A percentile compares a stretch with the other conserved stretches of the same genome.
phyloP scores from a whole-genome alignment of 2,888 invertebrate species.

The Xanthostigma xanthostigma region DNA sequence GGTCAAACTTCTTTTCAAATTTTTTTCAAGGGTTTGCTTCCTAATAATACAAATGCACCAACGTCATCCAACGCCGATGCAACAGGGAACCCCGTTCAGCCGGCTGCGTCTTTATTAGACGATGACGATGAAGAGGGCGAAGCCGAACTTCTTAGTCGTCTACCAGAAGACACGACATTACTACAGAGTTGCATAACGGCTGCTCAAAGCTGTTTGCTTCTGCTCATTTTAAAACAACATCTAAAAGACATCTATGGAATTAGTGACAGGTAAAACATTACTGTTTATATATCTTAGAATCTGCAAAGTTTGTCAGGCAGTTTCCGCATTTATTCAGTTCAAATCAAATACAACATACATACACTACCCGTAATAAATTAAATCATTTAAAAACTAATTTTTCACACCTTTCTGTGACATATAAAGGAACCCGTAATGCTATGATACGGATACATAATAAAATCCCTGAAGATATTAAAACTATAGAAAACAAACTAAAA shows the following conservation, averaged over 20 bases:
- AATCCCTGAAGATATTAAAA: too few species aligned
- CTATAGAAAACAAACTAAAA: too few species aligned
- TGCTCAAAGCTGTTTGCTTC: slow-evolving; percentile 87
- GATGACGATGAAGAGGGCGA: slow-evolving; percentile 87
- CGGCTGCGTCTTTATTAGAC: not conserved
- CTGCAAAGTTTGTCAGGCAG: too few species aligned
- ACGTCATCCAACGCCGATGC: not conserved
- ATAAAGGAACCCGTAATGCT: too few species aligned
- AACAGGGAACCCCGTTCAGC: not conserved
- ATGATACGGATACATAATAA: too few species aligned
- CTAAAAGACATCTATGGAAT: slow-evolving; percentile 92
- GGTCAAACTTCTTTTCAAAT: too few species aligned
- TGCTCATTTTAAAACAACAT: slow-evolving; percentile 89
- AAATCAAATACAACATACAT: too few species aligned
- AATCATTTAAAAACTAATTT: too few species aligned
- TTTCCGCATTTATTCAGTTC: too few species aligned
- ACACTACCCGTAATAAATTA: too few species aligned
- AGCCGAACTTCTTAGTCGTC: slow-evolving; percentile 53
- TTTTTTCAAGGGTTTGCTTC: slow-evolving; percentile 1
- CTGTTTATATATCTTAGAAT: too few species aligned
- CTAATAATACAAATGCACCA: not conserved
- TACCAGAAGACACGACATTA: slow-evolving; percentile 67
- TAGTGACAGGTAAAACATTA: slow-evolving; percentile 73
- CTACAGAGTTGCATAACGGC: slow-evolving; percentile 80
- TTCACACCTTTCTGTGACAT: too few species aligned